These are phyloP conservation scores for Drymodes brunneopygia DNA, from an alignment of 2,113 vertebrate species.

Conservation along the genomic window DNA sequence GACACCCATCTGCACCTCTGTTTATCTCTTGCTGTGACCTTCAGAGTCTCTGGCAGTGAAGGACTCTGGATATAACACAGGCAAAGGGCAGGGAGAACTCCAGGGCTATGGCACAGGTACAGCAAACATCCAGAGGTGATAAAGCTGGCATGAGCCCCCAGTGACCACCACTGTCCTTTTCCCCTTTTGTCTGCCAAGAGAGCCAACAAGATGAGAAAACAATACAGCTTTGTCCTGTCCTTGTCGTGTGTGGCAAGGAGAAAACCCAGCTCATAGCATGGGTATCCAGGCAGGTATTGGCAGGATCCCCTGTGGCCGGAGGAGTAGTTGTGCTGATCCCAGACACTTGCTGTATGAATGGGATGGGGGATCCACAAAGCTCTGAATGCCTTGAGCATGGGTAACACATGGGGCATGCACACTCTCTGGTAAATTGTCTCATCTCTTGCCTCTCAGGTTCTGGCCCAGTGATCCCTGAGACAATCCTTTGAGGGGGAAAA, in stretches of 20 bases:
- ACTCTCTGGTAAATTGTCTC: neutral
- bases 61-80: neutral
- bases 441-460: neutral
- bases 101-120: neutral
- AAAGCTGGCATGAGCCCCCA: neutral
- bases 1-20: neutral
- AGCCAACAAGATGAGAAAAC: neutral
- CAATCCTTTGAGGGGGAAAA: neutral
- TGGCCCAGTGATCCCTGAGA: neutral
- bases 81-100: neutral
- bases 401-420: accelerated
- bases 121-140: neutral
- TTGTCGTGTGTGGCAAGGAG: neutral
- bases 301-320: neutral
- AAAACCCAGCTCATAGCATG: accelerated
- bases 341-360: neutral
- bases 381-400: neutral
- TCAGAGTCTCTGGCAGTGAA: neutral
- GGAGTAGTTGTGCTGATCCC: neutral
- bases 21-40: neutral
- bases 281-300: neutral
- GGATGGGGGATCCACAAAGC: neutral
- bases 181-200: neutral
- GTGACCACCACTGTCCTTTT: neutral
- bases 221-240: neutral